phyloP scores from a whole-genome alignment of 2,888 invertebrate genomes.

The Lasius platythorax region DNA sequence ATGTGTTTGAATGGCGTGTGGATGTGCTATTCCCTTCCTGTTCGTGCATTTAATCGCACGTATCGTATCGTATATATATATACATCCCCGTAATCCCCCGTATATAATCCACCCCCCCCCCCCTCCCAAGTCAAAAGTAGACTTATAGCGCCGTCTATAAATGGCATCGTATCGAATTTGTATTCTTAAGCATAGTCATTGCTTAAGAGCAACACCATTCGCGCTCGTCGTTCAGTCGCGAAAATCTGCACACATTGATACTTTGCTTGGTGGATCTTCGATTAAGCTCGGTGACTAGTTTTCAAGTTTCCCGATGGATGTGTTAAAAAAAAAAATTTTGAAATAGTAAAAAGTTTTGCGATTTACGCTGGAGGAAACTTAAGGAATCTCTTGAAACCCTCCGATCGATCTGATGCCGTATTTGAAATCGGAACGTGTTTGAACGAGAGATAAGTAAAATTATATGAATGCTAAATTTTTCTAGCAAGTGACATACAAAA shows the following conservation, averaged over 20 bases:
- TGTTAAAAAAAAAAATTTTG: too few species aligned
- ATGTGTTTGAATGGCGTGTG: constrained; percentile 79
- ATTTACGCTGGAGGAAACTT: background rate
- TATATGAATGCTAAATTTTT: background rate
- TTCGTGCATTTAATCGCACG: constrained; percentile 69
- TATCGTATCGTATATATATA: constrained; percentile 53
- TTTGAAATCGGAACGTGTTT: background rate
- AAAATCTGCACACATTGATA: constrained; percentile 5
- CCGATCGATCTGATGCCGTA: background rate
- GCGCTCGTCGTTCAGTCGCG: constrained; percentile 30
- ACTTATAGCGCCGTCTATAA: constrained; percentile 34
- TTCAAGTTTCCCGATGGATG: background rate
- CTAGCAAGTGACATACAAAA: background rate
- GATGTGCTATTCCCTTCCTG: constrained; percentile 74
- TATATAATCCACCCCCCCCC: background rate
- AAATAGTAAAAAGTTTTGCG: background rate
- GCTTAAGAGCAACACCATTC: constrained; percentile 25
- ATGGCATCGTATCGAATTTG: constrained; percentile 35
- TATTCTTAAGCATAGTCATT: constrained; percentile 48
- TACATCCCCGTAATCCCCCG: constrained; percentile 7
- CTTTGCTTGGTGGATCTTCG: constrained; percentile 4
- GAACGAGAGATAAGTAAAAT: background rate
- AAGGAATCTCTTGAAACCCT: background rate
- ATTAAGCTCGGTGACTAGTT: constrained; percentile 18
- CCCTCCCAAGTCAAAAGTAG: constrained; percentile 20